These are phyloP conservation scores for Lerema accius DNA, from an alignment of 1,140 invertebrate species.

Conservation along the genomic window DNA sequence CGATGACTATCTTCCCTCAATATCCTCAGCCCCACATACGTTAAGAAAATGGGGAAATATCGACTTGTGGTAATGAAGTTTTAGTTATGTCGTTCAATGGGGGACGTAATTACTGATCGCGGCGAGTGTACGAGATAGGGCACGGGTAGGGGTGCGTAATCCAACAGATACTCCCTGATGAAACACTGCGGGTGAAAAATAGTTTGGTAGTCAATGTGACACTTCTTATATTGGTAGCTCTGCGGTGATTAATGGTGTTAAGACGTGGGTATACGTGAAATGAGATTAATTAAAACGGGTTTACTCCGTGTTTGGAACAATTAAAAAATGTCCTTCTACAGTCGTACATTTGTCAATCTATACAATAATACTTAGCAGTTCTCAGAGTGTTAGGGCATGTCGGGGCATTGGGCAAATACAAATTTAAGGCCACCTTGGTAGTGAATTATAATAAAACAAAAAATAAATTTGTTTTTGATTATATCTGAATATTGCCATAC, in stretches of 20 bases:
- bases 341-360: no score
- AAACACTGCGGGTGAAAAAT: constrained; percentile 19
- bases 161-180: constrained; percentile 17
- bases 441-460: no score
- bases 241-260: constrained; percentile 9
- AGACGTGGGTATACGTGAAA: constrained; percentile 1
- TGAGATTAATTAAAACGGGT: no score
- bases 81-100: constrained; percentile 53
- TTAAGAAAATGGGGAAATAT: constrained; percentile 47
- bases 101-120: constrained; percentile 67
- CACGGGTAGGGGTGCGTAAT: constrained; percentile 46
- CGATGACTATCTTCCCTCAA: constrained; percentile 19
- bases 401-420: no score
- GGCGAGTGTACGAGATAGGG: constrained; percentile 53
- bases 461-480: no score
- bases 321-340: no score
- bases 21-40: constrained; percentile 23
- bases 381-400: no score
- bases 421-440: no score
- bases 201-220: constrained; percentile 12
- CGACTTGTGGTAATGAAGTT: constrained; percentile 55
- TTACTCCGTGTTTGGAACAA: no score
- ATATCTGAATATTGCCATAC: no score
- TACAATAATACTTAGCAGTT: no score
- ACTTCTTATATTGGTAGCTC: constrained; percentile 5